Conservation (phyloP, 2,888 invertebrate genomes). For the Rhimphoctona megacephalus region DNA sequence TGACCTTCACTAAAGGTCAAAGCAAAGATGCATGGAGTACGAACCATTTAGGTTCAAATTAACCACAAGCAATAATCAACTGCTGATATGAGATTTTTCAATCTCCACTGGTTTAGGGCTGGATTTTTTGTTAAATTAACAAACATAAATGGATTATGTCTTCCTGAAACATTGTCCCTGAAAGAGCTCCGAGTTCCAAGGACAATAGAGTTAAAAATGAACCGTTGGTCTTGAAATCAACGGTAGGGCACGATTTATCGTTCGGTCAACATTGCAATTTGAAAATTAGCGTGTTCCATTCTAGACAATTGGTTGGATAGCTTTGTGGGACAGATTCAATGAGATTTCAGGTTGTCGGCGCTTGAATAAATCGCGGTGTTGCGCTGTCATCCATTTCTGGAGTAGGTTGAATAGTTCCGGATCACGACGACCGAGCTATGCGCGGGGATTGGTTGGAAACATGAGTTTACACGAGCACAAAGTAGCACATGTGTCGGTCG, state of each 20-base stretch:
- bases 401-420: background rate
- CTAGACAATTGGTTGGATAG: conserved; percentile 27
- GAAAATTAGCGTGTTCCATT: background rate
- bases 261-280: background rate
- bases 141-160: background rate
- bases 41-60: background rate
- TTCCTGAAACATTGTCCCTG: background rate
- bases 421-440: background rate
- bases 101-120: background rate
- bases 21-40: background rate
- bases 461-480: conserved; percentile 14
- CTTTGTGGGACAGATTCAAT: conserved; percentile 30
- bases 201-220: too few relatives aligned
- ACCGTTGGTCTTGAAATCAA: background rate
- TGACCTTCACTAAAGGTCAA: background rate
- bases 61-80: background rate
- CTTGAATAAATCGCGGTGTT: conserved; percentile 30
- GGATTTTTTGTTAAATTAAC: background rate
- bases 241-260: background rate
- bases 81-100: background rate
- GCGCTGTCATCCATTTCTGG: background rate
- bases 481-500: conserved; percentile 20
- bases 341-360: conserved; percentile 15
- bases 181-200: background rate
- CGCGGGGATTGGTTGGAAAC: conserved; percentile 1